phyloP scores from a whole-genome alignment of 2,888 invertebrate species.

The Galeopsomyia nigrocyanea region DNA sequence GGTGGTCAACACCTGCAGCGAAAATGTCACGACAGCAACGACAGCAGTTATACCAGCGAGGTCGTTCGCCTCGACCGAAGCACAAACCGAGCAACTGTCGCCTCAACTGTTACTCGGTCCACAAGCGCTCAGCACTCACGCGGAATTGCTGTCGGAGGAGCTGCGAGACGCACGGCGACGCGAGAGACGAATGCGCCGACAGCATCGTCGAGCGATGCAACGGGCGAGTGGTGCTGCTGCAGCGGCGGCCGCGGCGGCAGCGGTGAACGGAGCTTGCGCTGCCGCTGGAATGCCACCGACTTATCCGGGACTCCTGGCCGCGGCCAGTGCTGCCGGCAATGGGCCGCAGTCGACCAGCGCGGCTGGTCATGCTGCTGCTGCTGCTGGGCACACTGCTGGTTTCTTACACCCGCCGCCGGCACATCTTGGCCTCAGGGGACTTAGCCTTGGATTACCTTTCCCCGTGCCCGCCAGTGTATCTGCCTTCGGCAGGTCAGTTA shows the following conservation, averaged over 20 bases:
- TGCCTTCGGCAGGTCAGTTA: constrained; percentile 64
- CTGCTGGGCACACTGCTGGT: constrained; percentile 48
- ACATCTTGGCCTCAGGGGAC: constrained; percentile 65
- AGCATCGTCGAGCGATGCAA: constrained; percentile 59
- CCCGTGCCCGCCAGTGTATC: constrained; percentile 60
- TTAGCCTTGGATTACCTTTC: constrained; percentile 65
- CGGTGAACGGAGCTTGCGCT: constrained; percentile 44
- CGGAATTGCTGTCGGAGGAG: constrained; percentile 54
- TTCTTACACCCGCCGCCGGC: constrained; percentile 66
- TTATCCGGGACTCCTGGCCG: constrained; percentile 55
- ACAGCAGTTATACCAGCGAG: constrained; percentile 48
- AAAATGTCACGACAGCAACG: not conserved
- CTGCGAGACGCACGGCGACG: constrained; percentile 62
- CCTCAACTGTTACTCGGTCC: constrained; percentile 34
- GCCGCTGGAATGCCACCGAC: constrained; percentile 61
- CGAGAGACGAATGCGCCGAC: constrained; percentile 62
- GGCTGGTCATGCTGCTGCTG: constrained; percentile 18
- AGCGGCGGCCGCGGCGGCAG: constrained; percentile 48
- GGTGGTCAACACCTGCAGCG: constrained; percentile 19
- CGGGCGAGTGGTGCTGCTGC: constrained; percentile 47
- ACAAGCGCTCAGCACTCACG: constrained; percentile 46
- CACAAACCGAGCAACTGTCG: constrained; percentile 59
- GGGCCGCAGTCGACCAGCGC: constrained; percentile 37
- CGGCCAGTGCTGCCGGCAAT: not conserved
- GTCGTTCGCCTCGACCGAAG: constrained; percentile 66